Conservation (phyloP, 1,140 invertebrate species). For the Globodera ellingtonae region DNA sequence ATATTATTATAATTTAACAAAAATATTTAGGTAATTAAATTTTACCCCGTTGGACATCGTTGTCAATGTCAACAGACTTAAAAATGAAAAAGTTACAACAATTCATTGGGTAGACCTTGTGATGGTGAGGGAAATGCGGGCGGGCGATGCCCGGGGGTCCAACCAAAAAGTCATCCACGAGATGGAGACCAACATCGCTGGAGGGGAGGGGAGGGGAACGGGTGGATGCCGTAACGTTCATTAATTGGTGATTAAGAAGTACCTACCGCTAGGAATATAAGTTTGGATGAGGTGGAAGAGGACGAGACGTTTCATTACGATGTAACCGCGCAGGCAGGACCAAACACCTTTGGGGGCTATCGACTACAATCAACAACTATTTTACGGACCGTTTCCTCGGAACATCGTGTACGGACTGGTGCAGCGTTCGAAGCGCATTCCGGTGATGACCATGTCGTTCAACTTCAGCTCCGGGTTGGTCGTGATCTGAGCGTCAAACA, state of each 20-base stretch:
- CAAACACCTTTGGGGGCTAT: conserved; percentile 40
- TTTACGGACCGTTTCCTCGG: conserved; percentile 49
- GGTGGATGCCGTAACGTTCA: not conserved
- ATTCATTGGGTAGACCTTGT: conserved; percentile 24
- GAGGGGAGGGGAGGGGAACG: not conserved
- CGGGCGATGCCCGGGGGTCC: conserved; percentile 62
- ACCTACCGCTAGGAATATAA: conserved; percentile 56
- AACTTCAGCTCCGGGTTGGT: conserved; percentile 59
- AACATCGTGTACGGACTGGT: conserved; percentile 63
- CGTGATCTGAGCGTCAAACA: conserved; percentile 41
- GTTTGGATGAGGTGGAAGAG: conserved; percentile 64
- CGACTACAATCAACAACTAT: not conserved
- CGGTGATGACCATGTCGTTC: conserved; percentile 61
- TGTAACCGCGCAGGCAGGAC: conserved; percentile 59
- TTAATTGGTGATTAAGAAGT: not conserved
- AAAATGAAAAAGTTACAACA: not conserved
- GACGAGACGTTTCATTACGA: conserved; percentile 62
- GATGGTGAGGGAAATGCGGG: conserved; percentile 62
- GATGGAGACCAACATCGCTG: conserved; percentile 60
- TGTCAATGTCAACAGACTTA: conserved; percentile 58
- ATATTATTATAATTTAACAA: not conserved
- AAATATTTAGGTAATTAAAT: not conserved
- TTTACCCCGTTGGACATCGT: conserved; percentile 62
- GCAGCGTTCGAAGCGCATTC: conserved; percentile 56
- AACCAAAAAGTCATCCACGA: conserved; percentile 66